phyloP scores from a whole-genome alignment of 37 sponge, comb jelly and placozoan genomes.

The Mnemiopsis leidyi region DNA sequence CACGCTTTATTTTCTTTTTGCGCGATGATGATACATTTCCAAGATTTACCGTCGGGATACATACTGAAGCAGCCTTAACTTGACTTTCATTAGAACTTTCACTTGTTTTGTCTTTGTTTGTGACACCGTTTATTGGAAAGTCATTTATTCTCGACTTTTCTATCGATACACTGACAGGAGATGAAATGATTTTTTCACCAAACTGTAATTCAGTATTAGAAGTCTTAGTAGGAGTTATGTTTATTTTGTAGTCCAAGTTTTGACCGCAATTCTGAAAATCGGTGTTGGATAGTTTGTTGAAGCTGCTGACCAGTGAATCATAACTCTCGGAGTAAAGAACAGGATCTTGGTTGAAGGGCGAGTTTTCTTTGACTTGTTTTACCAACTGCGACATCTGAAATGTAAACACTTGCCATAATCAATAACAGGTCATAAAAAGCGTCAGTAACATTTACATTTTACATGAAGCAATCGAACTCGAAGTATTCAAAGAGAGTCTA shows the following conservation, averaged over 20 bases:
- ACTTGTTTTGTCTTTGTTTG: neutral
- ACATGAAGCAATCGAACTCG: no score
- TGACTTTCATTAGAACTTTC: neutral
- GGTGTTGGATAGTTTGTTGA: neutral
- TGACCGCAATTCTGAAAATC: neutral
- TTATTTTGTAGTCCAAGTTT: neutral
- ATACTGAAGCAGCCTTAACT: neutral
- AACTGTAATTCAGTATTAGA: neutral
- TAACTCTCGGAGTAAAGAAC: neutral
- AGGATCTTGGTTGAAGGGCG: neutral
- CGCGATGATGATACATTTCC: neutral
- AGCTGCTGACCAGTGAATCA: neutral
- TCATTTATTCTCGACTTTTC: no score
- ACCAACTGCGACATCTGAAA: neutral
- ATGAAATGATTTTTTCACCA: neutral
- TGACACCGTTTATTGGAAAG: neutral
- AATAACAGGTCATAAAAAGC: no score
- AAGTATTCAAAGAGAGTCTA: no score
- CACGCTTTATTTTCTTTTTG: slow-evolving; percentile 61
- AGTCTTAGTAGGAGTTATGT: neutral
- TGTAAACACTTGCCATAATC: no score
- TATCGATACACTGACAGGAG: neutral
- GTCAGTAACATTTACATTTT: no score
- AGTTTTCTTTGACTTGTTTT: neutral
- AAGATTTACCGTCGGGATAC: neutral